Evolutionary conservation across 2,888 invertebrate genomes (phyloP), one percentile per base, ranked within the genome.

Genomic region (Bhutanitis thaidina): DNA sequence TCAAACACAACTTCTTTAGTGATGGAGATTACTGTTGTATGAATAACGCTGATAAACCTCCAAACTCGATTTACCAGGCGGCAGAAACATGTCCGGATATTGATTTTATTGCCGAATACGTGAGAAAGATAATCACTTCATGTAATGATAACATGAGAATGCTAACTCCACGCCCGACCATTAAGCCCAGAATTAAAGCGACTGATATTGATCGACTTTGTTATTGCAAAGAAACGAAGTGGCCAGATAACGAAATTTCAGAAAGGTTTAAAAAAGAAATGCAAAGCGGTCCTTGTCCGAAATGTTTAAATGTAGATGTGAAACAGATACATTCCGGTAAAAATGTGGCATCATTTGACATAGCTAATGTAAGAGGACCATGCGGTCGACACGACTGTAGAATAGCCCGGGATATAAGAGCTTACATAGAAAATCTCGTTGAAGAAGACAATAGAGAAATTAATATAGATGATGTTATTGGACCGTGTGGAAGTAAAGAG

Each of bases 71-170:
- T 55, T 80, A 83, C 39, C 80, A 75, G 57, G 53, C 82, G 1
- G 84, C 83, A 37, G 80, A 84, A 61, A 80, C 78, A n/a, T 74
- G 79, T 52, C 88, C 86, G 1, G 79, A 80, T 59, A 71, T 88
- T 37, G 71, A 89, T 58, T 77, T 64, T 49, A 88, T 89, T 45
- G 66, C 79, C 39, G 88, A 89, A 54, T 89, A 89, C 53, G 77
- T 88, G 1, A 72, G 83, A 37, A 86, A 84, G 56, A 81, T 85
- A 8, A 81, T 89, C 38, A 71, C 80, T 10, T 87, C 88, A 3
- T 87, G 88, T 61, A 86, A 89, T 61, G 88, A 89, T 58, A 85
- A 87, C 56, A 81, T 89, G 84, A 77, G 88, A 56, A 87, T 84
- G 87, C 61, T 89, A 52, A 88, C 87, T 20, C 88, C 88, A 41